Base-by-base conservation (phyloP, 2,113 vertebrate genomes). In the Willisornis vidua region DNA sequence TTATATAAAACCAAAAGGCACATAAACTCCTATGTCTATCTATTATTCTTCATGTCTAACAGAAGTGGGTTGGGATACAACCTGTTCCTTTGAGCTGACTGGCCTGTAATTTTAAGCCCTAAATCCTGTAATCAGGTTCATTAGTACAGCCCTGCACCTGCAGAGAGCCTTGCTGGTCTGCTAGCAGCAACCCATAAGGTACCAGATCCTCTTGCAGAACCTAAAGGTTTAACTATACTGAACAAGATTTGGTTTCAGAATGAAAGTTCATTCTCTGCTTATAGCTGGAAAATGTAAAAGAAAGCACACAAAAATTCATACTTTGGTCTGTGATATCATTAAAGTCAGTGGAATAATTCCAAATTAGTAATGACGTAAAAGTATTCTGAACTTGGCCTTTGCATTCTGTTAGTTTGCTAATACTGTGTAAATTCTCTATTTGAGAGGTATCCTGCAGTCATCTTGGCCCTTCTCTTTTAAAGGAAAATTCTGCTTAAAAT, bases 41-140 rank as follows among this genome's bases (percentile, higher is more conserved):
- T 61, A 43, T 54, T 82, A 1, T 45, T 89, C 73, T 73, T 86
- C 52, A 52, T 22, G 57, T n/a, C 68, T 55, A 49, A 37, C 26
- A 85, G 68, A 95, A 46, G 74, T 73, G 46, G 76, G 54, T 54
- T 81, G 80, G 37, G 57, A 90, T 65, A 77, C 29, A 76, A 48
- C 43, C 66, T 62, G 35, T 52, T 93, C 78, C 77, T 25, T 10
- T 41, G 45, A 91, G 84, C 52, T 72, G 66, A 82, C 54, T 83
- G 66, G 82, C 75, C 57, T 85, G 4, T 80, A 75, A 92, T 90
- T 90, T 90, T 89, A 94, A 96, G 77, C 66, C 83, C 81, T 86
- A 75, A 91, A 89, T 94, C 94, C 79, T 78, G 79, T 90, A 93
- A 96, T 81, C 61, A 82, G 92, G 65, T 94, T 89, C 66, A 82